Evolutionary conservation across 2,113 vertebrate species (phyloP), one percentile per base, ranked within the genome.

Genomic region (Caretta caretta): DNA sequence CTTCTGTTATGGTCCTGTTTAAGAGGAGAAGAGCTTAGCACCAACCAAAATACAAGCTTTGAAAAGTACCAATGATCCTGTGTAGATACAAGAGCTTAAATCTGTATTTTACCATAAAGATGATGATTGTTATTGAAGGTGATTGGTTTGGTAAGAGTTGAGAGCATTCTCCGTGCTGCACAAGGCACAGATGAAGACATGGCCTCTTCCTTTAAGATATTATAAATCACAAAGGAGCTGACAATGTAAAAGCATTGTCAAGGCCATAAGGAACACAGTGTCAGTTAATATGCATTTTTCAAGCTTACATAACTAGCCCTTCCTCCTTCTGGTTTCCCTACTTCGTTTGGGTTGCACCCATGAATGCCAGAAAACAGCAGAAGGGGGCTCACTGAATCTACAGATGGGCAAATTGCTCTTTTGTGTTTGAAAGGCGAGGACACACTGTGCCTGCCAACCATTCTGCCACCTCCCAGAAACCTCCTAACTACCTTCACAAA

Each of bases 181-280:
- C 1, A 1, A 57, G 31, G 35, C 12, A 3, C 78, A 48, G 29
- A 75, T 46, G 29, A 75, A 42, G 69, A 12, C 22, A 5, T 13
- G n/a, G 80, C 2, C n/a, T 51, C 1, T 10, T 13, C 2, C 1
- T 35, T 53, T 49, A 10, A 31, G 42, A 9, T 2, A 42, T 20
- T 10, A 5, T 24, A 59, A 51, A 24, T n/a, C 57, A 49, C 59
- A 57, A 42, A 42, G 19, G 19, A 5, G 10, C 17, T 38, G 20
- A 46, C 46, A 3, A 0, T 35, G 48, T 48, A 17, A 53, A 57
- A 51, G 35, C 54, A 5, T 8, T 10, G 78, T 65, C 31, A 35
- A 75, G 59, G 10, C 50, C 46, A 3, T 0, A 35, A 7, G 2
- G 22, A 3, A 48, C 4, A 31, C 0, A 0, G 20, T 20, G 12